Evolutionary conservation across 1,140 invertebrate genomes (phyloP), one percentile per base, ranked within the genome.

Genomic region (Drosophila mojavensis): DNA sequence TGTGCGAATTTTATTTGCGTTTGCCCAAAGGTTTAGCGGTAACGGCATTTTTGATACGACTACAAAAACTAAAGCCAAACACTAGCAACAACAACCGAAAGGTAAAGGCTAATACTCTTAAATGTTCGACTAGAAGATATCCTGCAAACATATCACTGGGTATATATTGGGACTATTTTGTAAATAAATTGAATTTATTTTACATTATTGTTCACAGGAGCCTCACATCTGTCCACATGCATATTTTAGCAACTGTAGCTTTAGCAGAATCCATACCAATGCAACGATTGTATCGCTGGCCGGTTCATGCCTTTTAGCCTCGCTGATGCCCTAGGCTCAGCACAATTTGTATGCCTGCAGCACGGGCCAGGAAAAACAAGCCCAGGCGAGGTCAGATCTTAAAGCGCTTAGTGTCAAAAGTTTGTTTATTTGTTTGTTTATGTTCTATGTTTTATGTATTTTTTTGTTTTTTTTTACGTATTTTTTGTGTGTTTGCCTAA

Each of bases 381-480:
- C 51, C 71, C n/a, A 7, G 56, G 71, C 51, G 66, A 77, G 82
- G 68, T 86, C 73, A 88, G 77, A 83, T 79, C 67, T 75, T 73
- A 82, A 79, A 82, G 82, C 82, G 82, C 82, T 86, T 88, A 82
- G 83, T 82, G 83, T 82, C 83, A 66, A 15, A 39, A 66, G 69
- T 75, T 83, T 80, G 78, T 62, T 63, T 43, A 58, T 58, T 62
- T 66, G 48, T 50, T 61, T 62, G 6, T 33, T 62, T 50, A 24
- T 30, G 30, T 62, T 28, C 41, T 43, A 30, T 33, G 56, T 45
- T 59, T 59, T 39, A 50, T 47, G 11, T 10, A 5, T 13, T 24
- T 59, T 53, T 45, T 51, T n/a, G n/a, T n/a, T n/a, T n/a, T n/a
- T n/a, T 55, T 45, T 51, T 50, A 43, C 48, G 13, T 45, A 30